Evolutionary conservation across 2,888 invertebrate species (phyloP).

Genomic region (Drosophila vallismaia): DNA sequence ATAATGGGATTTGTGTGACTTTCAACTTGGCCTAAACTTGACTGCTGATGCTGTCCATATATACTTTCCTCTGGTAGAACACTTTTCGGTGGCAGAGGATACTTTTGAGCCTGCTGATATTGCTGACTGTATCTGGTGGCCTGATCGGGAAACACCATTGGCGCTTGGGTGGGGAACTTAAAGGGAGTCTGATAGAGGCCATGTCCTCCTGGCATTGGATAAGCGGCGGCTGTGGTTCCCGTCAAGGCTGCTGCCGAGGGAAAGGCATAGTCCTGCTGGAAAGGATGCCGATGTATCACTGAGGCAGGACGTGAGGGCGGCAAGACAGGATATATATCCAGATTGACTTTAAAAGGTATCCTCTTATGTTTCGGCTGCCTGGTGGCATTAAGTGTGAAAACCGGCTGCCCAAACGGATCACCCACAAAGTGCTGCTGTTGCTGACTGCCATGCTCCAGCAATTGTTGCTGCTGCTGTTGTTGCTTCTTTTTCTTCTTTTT

Average conservation of each 20-base stretch:
- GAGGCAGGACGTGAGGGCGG: conserved; percentile 75
- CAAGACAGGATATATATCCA: conserved; percentile 87
- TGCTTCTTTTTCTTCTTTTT: conserved; percentile 77
- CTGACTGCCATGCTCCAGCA: conserved; percentile 72
- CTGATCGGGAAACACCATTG: conserved; percentile 67
- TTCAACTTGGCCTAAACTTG: conserved; percentile 14
- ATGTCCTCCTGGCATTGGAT: conserved; percentile 35
- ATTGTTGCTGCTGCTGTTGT: conserved; percentile 42
- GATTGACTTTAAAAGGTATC: conserved; percentile 87
- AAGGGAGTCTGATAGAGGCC: conserved; percentile 68
- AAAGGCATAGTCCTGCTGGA: conserved; percentile 64
- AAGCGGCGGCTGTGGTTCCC: conserved; percentile 36
- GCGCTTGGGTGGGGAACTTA: conserved; percentile 66
- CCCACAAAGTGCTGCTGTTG: conserved; percentile 73
- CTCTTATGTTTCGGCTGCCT: conserved; percentile 73
- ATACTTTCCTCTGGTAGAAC: conserved; percentile 58
- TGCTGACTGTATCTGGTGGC: conserved; percentile 63
- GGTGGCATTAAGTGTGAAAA: conserved; percentile 72
- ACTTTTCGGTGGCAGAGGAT: conserved; percentile 57
- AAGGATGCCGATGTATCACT: conserved; percentile 70
- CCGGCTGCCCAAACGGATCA: conserved; percentile 60
- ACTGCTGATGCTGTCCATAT: conserved; percentile 40
- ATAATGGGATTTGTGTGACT: conserved; percentile 85
- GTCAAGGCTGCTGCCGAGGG: conserved; percentile 59
- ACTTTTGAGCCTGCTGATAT: conserved; percentile 59